Evolutionary conservation across 30 jellyfish, hydroid and myxozoan species (phyloP).

Genomic region (Catostylus mosaicus): DNA sequence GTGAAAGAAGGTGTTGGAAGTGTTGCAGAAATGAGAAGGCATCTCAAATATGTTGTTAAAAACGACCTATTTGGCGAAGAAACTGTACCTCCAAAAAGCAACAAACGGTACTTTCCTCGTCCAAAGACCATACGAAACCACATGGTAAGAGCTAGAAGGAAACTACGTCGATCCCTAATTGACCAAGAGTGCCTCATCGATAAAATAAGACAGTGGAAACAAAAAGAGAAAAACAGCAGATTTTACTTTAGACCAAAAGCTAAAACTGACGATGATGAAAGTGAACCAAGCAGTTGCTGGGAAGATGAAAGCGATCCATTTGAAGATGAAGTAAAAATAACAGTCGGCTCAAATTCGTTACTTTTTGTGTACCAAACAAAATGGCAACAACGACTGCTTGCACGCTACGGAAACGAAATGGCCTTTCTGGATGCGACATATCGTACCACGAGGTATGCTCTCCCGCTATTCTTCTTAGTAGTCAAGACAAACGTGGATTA

Average conservation of each 20-base stretch:
- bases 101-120: conserved; percentile 19
- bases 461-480: conserved; percentile 77
- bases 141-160: conserved; percentile 5
- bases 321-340: neutral
- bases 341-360: neutral
- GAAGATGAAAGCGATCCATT: neutral
- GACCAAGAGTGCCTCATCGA: conserved; percentile 34
- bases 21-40: conserved; percentile 49
- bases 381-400: conserved; percentile 64
- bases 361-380: conserved; percentile 71
- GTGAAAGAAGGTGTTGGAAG: conserved; percentile 27
- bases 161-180: conserved; percentile 1
- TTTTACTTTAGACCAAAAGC: conserved; percentile 22
- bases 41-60: conserved; percentile 19
- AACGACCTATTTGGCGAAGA: conserved; percentile 6
- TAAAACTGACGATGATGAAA: neutral
- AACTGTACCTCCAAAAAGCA: conserved; percentile 18
- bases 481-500: conserved; percentile 88
- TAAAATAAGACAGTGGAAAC: conserved; percentile 10
- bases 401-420: conserved; percentile 71
- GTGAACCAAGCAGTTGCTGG: too few species aligned
- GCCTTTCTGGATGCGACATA: conserved; percentile 78
- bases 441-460: conserved; percentile 58
- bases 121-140: conserved; percentile 19
- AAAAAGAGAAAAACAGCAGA: neutral